Evolutionary conservation across 2,888 invertebrate genomes (phyloP).

Genomic region (Onchidella celtica): DNA sequence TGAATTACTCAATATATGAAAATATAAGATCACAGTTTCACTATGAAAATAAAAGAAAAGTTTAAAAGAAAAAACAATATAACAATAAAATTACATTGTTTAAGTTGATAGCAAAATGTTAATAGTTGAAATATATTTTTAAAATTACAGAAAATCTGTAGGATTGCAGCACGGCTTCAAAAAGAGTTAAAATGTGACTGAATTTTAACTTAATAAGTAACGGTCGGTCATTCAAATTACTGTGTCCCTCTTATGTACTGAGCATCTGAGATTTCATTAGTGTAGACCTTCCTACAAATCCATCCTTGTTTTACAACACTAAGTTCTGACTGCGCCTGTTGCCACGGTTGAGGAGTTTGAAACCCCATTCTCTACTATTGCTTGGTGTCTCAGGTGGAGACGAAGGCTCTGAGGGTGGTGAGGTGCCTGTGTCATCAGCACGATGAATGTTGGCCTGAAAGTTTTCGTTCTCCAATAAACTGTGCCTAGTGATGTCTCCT

Average conservation of each 20-base stretch:
- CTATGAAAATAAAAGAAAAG: no score
- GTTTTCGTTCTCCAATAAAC: neutral
- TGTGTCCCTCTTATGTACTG: neutral
- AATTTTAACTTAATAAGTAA: no score
- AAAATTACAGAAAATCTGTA: no score
- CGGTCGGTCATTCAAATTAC: no score
- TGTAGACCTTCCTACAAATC: neutral
- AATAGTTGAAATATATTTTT: no score
- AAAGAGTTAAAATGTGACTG: no score
- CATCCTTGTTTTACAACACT: neutral
- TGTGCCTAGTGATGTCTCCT: constrained; percentile 41
- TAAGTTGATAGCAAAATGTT: no score
- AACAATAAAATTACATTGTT: no score
- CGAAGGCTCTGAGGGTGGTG: neutral
- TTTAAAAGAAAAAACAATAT: no score
- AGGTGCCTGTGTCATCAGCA: constrained; percentile 14
- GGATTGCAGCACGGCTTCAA: no score
- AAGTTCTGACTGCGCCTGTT: constrained; percentile 9
- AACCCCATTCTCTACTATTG: neutral
- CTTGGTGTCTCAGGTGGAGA: constrained; percentile 35
- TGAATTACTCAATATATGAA: no score
- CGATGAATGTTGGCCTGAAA: neutral
- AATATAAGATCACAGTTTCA: no score
- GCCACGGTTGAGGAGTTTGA: neutral
- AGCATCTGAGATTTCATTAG: neutral